phyloP scores from a whole-genome alignment of 2,113 vertebrate genomes.

The Austrofundulus limnaeus region DNA sequence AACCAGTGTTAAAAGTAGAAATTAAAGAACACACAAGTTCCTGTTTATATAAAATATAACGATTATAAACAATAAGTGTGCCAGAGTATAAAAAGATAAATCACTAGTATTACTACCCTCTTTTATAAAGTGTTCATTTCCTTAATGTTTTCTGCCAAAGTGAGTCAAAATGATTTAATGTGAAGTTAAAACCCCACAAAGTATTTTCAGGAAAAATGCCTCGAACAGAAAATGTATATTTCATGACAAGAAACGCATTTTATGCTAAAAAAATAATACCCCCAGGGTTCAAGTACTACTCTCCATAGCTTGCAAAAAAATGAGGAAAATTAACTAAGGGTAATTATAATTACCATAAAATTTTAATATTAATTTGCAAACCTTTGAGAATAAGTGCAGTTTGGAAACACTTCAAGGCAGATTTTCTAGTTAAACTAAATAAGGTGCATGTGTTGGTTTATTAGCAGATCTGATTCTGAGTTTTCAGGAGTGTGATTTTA shows the following conservation, averaged over 20 bases:
- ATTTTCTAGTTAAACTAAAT: neutral
- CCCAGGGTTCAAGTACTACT: slow-evolving; percentile 24
- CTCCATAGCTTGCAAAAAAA: slow-evolving; percentile 25
- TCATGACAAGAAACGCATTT: slow-evolving; percentile 45
- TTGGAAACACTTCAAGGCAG: slow-evolving; percentile 10
- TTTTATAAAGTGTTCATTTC: neutral
- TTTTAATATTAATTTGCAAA: slow-evolving; percentile 56
- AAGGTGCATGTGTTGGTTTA: no score
- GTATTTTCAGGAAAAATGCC: slow-evolving; percentile 13
- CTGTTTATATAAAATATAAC: slow-evolving; percentile 5
- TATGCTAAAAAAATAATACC: slow-evolving; percentile 49
- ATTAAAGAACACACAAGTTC: neutral
- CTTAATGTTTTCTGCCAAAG: neutral
- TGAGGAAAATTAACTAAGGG: slow-evolving; percentile 16
- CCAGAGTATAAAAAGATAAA: neutral
- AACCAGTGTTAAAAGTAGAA: neutral
- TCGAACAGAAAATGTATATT: slow-evolving; percentile 48
- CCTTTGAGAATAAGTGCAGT: slow-evolving; percentile 10
- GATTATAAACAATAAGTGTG: slow-evolving; percentile 8
- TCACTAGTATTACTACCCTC: neutral
- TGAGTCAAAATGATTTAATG: neutral
- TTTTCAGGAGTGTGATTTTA: no score
- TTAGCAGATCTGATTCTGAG: no score
- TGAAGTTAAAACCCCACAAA: slow-evolving; percentile 19
- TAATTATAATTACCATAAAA: slow-evolving; percentile 62